phyloP scores from a whole-genome alignment of 2,888 invertebrate genomes.

The Oscheius onirici region DNA sequence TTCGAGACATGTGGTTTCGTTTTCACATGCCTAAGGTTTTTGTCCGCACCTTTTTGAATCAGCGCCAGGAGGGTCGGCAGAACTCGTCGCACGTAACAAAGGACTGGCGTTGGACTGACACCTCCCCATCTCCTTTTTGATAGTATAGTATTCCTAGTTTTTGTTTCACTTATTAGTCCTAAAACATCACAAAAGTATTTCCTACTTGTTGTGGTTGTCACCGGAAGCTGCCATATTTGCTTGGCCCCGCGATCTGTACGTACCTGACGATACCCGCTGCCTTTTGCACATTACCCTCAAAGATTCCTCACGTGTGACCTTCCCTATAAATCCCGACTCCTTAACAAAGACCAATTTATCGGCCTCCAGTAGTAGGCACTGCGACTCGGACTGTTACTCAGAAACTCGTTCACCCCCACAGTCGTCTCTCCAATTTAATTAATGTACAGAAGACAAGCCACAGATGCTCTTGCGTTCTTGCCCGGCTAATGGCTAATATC shows the following conservation, averaged over 20 bases:
- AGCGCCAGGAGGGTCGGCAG: background rate
- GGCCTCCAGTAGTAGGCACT: background rate
- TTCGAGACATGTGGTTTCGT: too few relatives aligned
- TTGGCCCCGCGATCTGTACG: conserved; percentile 15
- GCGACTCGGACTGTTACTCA: conserved; percentile 3
- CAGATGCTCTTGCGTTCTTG: conserved; percentile 3
- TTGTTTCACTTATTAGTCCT: background rate
- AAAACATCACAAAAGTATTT: background rate
- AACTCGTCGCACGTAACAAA: background rate
- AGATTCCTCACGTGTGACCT: conserved; percentile 21
- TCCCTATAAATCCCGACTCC: background rate
- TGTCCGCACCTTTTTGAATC: too few relatives aligned
- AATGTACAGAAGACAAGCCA: conserved; percentile 1
- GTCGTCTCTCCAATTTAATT: conserved; percentile 3
- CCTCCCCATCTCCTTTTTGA: background rate
- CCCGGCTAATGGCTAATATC: background rate
- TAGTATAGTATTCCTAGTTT: too few relatives aligned
- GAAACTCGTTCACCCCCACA: conserved; percentile 8
- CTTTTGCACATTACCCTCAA: conserved; percentile 21
- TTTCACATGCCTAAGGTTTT: too few relatives aligned
- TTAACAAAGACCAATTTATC: conserved; percentile 19
- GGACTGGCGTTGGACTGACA: background rate
- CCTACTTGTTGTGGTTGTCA: background rate
- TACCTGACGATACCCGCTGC: background rate
- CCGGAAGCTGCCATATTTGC: conserved; percentile 23